Evolutionary conservation across 2,113 vertebrate genomes (phyloP).

Genomic region (Tichodroma muraria): DNA sequence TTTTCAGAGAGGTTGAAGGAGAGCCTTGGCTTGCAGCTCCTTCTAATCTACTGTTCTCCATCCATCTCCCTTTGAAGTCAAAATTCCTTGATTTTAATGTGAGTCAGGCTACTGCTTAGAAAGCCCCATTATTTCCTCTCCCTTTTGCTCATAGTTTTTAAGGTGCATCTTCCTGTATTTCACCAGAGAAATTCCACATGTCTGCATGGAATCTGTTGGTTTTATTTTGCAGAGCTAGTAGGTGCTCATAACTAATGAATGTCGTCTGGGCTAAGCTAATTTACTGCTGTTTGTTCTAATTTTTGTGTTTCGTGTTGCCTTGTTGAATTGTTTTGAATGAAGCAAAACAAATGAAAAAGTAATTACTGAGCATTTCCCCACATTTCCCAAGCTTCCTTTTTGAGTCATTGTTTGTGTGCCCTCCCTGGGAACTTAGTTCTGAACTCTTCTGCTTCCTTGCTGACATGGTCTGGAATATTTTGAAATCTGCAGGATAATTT

Average conservation of each 20-base stretch:
- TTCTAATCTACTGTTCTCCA: background rate
- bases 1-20: background rate
- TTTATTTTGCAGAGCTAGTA: background rate
- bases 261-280: background rate
- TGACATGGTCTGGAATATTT: background rate
- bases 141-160: background rate
- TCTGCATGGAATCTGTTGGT: background rate
- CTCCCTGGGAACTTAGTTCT: constrained; percentile 2
- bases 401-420: background rate
- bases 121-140: background rate
- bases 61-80: background rate
- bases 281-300: background rate
- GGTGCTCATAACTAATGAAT: background rate
- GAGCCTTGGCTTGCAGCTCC: background rate
- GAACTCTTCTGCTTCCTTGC: background rate
- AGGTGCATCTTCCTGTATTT: background rate
- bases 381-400: constrained; percentile 16
- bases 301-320: background rate
- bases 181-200: background rate
- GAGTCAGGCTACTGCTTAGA: background rate
- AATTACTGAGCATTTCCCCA: constrained; percentile 1
- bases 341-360: background rate
- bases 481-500: background rate
- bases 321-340: background rate
- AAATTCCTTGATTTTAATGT: background rate